A percentile compares a stretch with the other conserved stretches of the same genome.
These are phyloP conservation scores for Calephelis virginiensis DNA, from an alignment of 1,140 invertebrate species.

Conservation along the genomic window DNA sequence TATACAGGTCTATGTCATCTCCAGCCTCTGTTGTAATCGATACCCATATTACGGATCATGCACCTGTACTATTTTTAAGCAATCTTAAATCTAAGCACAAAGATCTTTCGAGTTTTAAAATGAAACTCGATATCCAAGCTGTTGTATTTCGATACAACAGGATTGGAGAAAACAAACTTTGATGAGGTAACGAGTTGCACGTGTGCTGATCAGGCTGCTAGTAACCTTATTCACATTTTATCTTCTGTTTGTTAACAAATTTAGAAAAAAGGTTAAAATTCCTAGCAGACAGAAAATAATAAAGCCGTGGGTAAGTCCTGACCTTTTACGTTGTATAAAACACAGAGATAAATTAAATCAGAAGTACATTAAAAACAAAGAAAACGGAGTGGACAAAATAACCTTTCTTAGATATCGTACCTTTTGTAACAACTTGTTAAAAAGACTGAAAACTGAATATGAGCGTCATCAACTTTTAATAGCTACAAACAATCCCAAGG, in stretches of 20 bases:
- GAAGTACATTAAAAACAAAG: slow-evolving; percentile 1
- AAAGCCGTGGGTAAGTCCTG: no score
- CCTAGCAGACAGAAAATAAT: no score
- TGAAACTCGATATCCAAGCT: not conserved
- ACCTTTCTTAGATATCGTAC: not conserved
- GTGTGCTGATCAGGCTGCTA: not conserved
- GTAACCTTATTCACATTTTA: not conserved
- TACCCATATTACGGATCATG: not conserved
- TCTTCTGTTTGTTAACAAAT: not conserved
- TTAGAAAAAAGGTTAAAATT: not conserved
- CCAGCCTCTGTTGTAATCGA: not conserved
- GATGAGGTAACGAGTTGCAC: not conserved
- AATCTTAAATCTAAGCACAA: not conserved
- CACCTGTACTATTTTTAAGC: slow-evolving; percentile 1
- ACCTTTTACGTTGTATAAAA: no score
- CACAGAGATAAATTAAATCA: not conserved
- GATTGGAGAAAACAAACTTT: not conserved
- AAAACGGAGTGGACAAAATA: not conserved
- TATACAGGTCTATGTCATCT: not conserved
- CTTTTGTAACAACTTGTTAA: no score
- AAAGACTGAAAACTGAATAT: not conserved
- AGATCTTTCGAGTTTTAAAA: no score
- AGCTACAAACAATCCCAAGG: not conserved
- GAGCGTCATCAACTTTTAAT: slow-evolving; percentile 1
- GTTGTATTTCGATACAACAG: not conserved